Base-by-base conservation (phyloP, 2,888 invertebrate genomes). In the Steromphala cineraria region DNA sequence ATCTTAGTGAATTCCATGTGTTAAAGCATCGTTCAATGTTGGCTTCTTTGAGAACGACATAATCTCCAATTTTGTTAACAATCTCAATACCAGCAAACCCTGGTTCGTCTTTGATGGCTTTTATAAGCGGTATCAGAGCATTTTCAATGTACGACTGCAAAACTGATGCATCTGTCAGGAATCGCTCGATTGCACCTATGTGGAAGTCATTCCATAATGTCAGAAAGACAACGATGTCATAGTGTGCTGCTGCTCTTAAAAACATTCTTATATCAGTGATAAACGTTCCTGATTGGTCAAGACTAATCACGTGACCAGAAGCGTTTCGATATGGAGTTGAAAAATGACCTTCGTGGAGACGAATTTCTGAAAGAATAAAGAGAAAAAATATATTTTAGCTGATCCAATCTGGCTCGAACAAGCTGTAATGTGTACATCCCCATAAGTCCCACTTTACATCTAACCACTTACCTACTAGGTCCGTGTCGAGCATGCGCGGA, bases 21-120 rank as follows among this genome's bases (percentile, higher is more conserved):
- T 87, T 87, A 67, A 85, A 86, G 74, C 88, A 88, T 0, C 83
- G 85, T 8, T 88, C 85, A 2, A 53, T n/a, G 77, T 82, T 79
- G 0, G 55, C 19, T 55, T 67, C 62, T 10, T 80, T 81, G 2
- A 81, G 53, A 40, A 53, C 81, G 4, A 87, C 75, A 52, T 82
- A 76, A 21, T 87, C 87, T 79, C 86, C 87, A 13, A 84, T 82
- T 62, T 87, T 87, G 75, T 88, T 88, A 21, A 87, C 85, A 55
- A 88, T 87, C 71, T 88, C 88, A 87, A 87, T 87, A 1, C 85
- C 88, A 13, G 85, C 88, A 8, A 88, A 80, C 15, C 82, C 84
- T 2, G 82, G 83, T 53, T 87, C 84, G 36, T 83, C 79, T 52
- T 86, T 87, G 13, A 88, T 76, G 0, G 84, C 88, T 10, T 52